Conservation (phyloP, 2,113 vertebrate species). For the Tupaia tana region DNA sequence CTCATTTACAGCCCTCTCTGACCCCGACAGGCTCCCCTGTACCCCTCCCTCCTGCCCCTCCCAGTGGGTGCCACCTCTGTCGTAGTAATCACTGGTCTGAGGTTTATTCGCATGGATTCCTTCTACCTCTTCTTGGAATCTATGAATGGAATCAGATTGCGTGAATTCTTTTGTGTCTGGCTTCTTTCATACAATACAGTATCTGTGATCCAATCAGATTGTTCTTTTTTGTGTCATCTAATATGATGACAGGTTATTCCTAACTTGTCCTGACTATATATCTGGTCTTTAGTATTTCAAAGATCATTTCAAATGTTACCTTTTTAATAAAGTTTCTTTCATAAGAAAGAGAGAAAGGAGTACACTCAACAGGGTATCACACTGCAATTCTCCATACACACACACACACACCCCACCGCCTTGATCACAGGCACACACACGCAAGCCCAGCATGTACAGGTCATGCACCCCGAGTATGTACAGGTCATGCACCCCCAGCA, state of each 20-base stretch:
- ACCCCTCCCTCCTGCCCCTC: neutral
- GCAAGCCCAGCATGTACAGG: no score
- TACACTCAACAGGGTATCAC: no score
- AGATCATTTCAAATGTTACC: neutral
- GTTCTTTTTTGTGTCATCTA: neutral
- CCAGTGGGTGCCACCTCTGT: neutral
- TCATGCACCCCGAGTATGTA: no score
- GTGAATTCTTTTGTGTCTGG: neutral
- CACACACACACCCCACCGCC: no score
- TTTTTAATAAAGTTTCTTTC: neutral
- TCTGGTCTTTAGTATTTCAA: neutral
- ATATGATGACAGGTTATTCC: neutral
- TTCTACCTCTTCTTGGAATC: neutral
- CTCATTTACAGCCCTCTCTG: neutral
- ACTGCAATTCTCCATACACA: no score
- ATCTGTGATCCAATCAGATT: neutral
- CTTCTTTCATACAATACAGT: neutral
- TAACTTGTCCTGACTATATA: neutral
- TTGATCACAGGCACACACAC: no score
- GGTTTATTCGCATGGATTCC: neutral
- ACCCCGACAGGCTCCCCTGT: neutral
- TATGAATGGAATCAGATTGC: neutral
- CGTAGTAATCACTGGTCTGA: neutral
- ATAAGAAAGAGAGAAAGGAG: no score
- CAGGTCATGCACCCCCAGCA: no score